These are phyloP conservation scores for Thereva nobilitata DNA, from an alignment of 2,888 invertebrate species.

Conservation along the genomic window DNA sequence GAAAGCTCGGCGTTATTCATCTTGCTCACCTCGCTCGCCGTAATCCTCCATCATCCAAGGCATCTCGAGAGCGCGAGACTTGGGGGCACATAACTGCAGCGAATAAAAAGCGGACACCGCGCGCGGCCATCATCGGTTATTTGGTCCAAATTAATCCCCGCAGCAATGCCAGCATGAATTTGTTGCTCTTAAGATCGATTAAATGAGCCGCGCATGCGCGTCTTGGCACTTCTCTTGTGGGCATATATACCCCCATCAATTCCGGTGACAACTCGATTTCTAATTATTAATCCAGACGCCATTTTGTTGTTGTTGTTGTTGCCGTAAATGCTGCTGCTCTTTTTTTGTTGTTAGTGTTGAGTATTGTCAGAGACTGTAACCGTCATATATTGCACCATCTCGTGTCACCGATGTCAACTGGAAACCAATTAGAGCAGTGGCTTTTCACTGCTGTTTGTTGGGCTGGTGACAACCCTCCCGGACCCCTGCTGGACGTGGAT, in stretches of 20 bases:
- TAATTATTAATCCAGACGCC: conserved; percentile 31
- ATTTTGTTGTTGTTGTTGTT: neutral
- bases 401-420: conserved; percentile 8
- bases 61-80: no score
- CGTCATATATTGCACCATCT: conserved; percentile 7
- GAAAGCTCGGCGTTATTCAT: no score
- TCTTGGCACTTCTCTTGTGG: conserved; percentile 11
- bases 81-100: no score
- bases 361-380: neutral
- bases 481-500: neutral
- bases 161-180: no score
- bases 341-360: neutral
- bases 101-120: no score
- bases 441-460: neutral
- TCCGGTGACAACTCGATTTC: conserved; percentile 12
- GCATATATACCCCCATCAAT: conserved; percentile 20
- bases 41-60: no score
- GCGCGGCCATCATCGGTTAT: no score
- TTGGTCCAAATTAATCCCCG: no score
- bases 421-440: conserved; percentile 17
- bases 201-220: conserved; percentile 29
- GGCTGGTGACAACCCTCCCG: neutral
- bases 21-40: no score
- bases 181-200: conserved; percentile 4
- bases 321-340: conserved; percentile 2